phyloP scores from a whole-genome alignment of 2,888 invertebrate genomes.

The Hermaeophaga mercurialis region DNA sequence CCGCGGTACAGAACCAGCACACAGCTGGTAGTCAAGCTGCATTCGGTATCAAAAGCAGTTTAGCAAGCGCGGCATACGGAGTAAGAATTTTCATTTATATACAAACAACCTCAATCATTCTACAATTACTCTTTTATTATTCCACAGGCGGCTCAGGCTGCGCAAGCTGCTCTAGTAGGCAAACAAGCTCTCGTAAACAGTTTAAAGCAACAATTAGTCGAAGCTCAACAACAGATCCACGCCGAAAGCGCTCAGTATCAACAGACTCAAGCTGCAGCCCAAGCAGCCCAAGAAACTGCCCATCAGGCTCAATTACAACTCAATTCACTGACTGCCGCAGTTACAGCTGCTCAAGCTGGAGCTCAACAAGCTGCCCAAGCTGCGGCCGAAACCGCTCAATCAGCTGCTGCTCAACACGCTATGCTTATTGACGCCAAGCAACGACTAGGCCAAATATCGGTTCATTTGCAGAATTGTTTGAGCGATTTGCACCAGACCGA shows the following conservation, averaged over 20 bases:
- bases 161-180: constrained; percentile 67
- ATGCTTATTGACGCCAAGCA: constrained; percentile 64
- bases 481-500: constrained; percentile 74
- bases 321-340: constrained; percentile 72
- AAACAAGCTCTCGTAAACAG: constrained; percentile 59
- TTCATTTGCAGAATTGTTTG: constrained; percentile 69
- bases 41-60: constrained; percentile 72
- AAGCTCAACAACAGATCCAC: constrained; percentile 68
- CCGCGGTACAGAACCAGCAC: constrained; percentile 69
- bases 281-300: constrained; percentile 70
- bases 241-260: constrained; percentile 71
- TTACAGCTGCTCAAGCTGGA: constrained; percentile 51
- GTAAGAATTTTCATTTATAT: no score
- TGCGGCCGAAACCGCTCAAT: constrained; percentile 37
- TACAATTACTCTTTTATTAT: constrained; percentile 1
- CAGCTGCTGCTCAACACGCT: constrained; percentile 40
- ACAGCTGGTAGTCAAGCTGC: constrained; percentile 76
- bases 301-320: constrained; percentile 70
- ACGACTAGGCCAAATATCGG: constrained; percentile 65
- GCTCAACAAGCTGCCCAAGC: constrained; percentile 38
- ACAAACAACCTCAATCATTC: no score
- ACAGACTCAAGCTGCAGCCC: constrained; percentile 70
- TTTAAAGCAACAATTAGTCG: constrained; percentile 70
- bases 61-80: constrained; percentile 70
- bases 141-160: constrained; percentile 68